Percentiles rank a stretch among this genome's conserved stretches.
phyloP scores from a whole-genome alignment of 2,888 invertebrate species.

The Antitype chi region DNA sequence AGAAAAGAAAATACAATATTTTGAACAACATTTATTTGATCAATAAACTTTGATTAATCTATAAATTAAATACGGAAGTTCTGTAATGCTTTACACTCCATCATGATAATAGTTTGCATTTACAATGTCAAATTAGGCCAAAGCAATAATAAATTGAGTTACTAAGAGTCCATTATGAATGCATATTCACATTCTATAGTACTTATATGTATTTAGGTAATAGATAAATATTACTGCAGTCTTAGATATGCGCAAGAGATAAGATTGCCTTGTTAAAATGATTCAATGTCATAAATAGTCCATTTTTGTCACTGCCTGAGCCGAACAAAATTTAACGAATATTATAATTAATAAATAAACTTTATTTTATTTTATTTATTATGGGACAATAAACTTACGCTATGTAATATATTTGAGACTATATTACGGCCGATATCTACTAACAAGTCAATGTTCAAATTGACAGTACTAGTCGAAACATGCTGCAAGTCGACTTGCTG shows the following conservation, averaged over 20 bases:
- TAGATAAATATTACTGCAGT: conserved; percentile 56
- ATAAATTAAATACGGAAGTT: conserved; percentile 37
- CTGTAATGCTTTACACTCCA: conserved; percentile 9
- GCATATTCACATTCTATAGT: conserved; percentile 31
- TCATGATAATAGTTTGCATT: conserved; percentile 36
- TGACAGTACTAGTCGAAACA: background rate
- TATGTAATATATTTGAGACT: conserved; percentile 54
- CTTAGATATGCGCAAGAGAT: conserved; percentile 50
- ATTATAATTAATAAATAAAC: conserved; percentile 53
- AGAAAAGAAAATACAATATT: background rate
- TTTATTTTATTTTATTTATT: too few species aligned
- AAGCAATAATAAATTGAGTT: conserved; percentile 4
- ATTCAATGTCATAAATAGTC: conserved; percentile 39
- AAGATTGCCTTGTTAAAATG: conserved; percentile 43
- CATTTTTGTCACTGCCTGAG: conserved; percentile 22
- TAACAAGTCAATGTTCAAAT: background rate
- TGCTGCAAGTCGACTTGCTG: background rate
- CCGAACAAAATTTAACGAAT: conserved; percentile 41
- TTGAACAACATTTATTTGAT: conserved; percentile 54
- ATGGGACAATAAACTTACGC: conserved; percentile 55
- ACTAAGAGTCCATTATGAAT: background rate
- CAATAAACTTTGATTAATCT: conserved; percentile 46
- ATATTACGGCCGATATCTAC: background rate
- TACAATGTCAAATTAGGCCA: conserved; percentile 22
- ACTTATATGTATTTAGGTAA: conserved; percentile 26